Evolutionary conservation across 2,888 invertebrate genomes (phyloP).

Genomic region (Isoperla grammatica): DNA sequence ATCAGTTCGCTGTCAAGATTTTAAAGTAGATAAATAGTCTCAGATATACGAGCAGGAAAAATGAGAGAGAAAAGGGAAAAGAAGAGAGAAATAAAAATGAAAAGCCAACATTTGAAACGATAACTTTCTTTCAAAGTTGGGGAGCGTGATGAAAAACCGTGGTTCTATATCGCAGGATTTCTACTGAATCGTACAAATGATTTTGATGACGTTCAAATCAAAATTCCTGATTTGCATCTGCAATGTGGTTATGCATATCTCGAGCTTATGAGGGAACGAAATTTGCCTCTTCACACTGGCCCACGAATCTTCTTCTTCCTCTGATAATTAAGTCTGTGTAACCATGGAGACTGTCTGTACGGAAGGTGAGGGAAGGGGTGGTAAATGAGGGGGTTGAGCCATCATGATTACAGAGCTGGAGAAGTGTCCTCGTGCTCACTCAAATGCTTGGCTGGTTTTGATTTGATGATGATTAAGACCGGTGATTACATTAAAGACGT

Average conservation of each 20-base stretch:
- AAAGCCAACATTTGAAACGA: no score
- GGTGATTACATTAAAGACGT: neutral
- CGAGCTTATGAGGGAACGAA: neutral
- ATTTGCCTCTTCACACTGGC: neutral
- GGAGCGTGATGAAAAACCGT: neutral
- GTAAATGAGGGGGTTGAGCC: constrained; percentile 6
- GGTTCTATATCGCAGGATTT: neutral
- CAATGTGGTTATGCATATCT: constrained; percentile 4
- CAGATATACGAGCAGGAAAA: no score
- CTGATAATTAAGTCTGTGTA: constrained; percentile 12
- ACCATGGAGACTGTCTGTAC: neutral
- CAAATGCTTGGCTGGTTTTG: constrained; percentile 6
- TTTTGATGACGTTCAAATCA: constrained; percentile 1
- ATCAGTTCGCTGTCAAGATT: no score
- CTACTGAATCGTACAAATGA: neutral
- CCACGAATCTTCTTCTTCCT: constrained; percentile 8
- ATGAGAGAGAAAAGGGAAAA: no score
- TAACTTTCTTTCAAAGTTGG: no score
- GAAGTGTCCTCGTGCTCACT: neutral
- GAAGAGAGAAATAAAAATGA: no score
- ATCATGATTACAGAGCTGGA: constrained; percentile 1
- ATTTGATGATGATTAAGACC: constrained; percentile 13
- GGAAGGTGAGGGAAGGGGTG: neutral
- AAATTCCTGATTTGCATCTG: neutral
- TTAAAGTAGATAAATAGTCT: no score